Evolutionary conservation across 2,888 invertebrate species (phyloP).

Genomic region (Oxycera nigricornis): DNA sequence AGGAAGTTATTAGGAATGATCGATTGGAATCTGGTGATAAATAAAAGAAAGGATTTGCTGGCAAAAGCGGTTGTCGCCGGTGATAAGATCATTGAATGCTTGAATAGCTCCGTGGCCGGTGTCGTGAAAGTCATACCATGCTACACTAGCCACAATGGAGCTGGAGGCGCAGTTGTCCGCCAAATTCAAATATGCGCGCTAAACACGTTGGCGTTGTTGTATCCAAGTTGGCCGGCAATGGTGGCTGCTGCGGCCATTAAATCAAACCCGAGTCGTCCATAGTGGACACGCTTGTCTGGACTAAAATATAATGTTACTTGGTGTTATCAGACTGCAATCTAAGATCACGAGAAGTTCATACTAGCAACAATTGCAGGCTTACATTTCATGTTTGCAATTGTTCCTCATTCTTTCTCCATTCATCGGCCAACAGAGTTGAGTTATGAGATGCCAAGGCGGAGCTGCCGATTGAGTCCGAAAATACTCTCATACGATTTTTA

Average conservation of each 20-base stretch:
- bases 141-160: neutral
- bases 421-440: neutral
- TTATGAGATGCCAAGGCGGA: neutral
- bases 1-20: constrained; percentile 22
- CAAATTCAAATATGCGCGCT: neutral
- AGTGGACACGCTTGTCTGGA: constrained; percentile 15
- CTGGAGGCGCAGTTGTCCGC: neutral
- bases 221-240: neutral
- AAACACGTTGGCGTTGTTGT: neutral
- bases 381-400: constrained; percentile 30
- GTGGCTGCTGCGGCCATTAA: neutral
- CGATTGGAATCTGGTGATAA: constrained; percentile 13
- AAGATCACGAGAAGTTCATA: constrained; percentile 36
- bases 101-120: neutral
- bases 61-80: neutral
- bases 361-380: constrained; percentile 23
- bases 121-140: constrained; percentile 6
- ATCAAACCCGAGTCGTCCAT: constrained; percentile 19
- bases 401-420: constrained; percentile 32
- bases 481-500: too few relatives aligned
- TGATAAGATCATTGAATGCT: constrained; percentile 12
- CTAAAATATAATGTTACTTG: constrained; percentile 40
- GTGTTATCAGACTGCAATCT: constrained; percentile 14
- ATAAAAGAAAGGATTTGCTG: constrained; percentile 19
- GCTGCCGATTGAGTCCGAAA: too few relatives aligned